Base-by-base conservation (phyloP, 2,797 vertebrate genomes). In the Coreius guichenoti region DNA sequence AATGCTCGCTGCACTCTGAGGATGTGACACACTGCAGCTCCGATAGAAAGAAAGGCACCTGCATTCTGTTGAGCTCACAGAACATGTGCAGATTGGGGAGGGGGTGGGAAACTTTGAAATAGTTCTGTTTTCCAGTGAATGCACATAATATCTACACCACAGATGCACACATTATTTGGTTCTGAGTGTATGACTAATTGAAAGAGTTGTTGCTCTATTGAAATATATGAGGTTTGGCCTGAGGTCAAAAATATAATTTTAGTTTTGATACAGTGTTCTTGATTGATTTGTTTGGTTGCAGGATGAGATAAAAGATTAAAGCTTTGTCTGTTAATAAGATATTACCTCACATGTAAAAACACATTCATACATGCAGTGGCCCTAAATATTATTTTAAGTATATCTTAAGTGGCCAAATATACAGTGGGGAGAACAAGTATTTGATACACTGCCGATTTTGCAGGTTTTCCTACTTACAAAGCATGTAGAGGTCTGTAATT, bases 21-120 rank as follows among this genome's bases (percentile, higher is more conserved):
- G 85, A 88, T 87, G 84, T 85, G 83, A 80, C 83, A 79, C 83
- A 85, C 76, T 79, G 65, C 23, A 39, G 67, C 73, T 70, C 68
- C 51, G 49, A 72, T 61, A 47, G 39, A 85, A 72, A 45, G n/a
- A 70, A 85, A 63, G 12, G 68, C 83, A 85, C 77, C 68, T 80
- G 83, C 31, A 9, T 23, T 85, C 54, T 36, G 54, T 49, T 80
- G n/a, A 68, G 2, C 13, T 54, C 58, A 51, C 47, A 19, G 23
- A 75, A 76, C 31, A 47, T 36, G 78, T 68, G 31, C 77, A 36
- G 2, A 69, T 36, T 65, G 21, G 17, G 7, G 21, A 70, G 45
- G 17, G 58, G 61, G 23, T 56, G 23, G 23, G 33, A 81, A 81
- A 70, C 21, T 49, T 21, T 31, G 16, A 33, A 61, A 26, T 61